Evolutionary conservation across 2,113 vertebrate species (phyloP).

Genomic region (Lichenostomus cassidix): DNA sequence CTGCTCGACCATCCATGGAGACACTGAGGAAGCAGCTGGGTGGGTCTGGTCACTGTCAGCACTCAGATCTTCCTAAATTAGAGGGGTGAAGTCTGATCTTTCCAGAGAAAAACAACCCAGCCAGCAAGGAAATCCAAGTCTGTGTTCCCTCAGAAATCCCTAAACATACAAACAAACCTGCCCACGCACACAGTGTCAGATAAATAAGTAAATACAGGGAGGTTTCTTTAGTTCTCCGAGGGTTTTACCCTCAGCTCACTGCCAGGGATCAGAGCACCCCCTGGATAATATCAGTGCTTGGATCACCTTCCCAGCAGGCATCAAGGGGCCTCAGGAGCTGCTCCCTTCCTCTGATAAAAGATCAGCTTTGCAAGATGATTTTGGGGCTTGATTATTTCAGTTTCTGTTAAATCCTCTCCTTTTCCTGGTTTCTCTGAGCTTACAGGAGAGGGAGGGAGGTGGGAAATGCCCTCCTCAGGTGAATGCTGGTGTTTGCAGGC

Average conservation of each 20-base stretch:
- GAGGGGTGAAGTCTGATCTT: not conserved
- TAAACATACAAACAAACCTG: not conserved
- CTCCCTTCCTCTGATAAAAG: not conserved
- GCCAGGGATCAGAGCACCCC: not conserved
- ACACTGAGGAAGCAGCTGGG: not conserved
- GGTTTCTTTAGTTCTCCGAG: not conserved
- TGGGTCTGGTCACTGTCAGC: not conserved
- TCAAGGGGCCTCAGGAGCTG: fast-evolving
- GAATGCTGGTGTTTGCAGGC: not conserved
- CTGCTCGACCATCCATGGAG: fast-evolving
- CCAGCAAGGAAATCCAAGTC: not conserved
- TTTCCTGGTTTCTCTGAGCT: not conserved
- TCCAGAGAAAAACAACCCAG: not conserved
- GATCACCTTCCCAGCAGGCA: not conserved
- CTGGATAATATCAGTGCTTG: not conserved
- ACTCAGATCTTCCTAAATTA: not conserved
- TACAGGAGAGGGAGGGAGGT: not conserved
- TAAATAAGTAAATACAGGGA: not conserved
- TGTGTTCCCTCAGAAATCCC: not conserved
- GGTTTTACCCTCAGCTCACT: not conserved
- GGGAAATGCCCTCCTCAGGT: not conserved
- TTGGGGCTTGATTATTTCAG: not conserved
- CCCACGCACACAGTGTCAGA: not conserved
- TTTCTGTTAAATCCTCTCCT: not conserved
- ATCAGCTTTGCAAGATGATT: not conserved